Conservation (phyloP, 2,888 invertebrate genomes). For the Myathropa florea region DNA sequence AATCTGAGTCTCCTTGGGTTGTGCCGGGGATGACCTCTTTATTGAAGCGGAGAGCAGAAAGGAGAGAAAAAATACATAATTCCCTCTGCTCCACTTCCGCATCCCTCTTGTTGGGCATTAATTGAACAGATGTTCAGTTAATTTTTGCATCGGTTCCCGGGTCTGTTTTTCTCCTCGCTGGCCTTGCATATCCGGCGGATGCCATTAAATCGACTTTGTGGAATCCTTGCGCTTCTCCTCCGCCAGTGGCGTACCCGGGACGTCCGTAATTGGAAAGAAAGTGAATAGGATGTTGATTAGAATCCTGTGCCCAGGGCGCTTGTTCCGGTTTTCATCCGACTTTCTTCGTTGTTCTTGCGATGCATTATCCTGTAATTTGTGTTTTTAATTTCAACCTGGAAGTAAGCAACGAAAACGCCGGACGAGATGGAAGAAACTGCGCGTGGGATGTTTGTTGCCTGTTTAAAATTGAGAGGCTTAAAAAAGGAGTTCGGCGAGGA, state of each 20-base stretch:
- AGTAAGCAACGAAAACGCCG: too few relatives aligned
- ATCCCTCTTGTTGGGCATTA: conserved; percentile 18
- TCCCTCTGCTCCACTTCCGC: conserved; percentile 21
- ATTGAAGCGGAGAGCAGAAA: background rate
- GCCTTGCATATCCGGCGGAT: background rate
- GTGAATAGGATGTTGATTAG: conserved; percentile 37
- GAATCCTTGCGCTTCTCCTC: conserved; percentile 3
- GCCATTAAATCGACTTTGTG: conserved; percentile 35
- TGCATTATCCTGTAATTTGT: too few relatives aligned
- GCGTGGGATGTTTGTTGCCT: too few relatives aligned
- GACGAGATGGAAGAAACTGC: too few relatives aligned
- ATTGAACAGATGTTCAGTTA: conserved; percentile 57
- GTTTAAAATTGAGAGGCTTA: too few relatives aligned
- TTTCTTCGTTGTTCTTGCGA: background rate
- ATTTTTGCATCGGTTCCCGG: conserved; percentile 22
- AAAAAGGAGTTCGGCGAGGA: background rate
- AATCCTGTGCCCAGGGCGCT: background rate
- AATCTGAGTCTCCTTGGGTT: conserved; percentile 17
- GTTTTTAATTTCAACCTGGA: background rate
- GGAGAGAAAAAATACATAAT: background rate
- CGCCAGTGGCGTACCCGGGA: background rate
- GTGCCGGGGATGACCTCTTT: background rate
- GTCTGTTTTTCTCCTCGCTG: background rate
- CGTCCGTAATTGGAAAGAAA: conserved; percentile 43
- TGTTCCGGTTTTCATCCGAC: background rate